Base-by-base conservation (phyloP, 2,888 invertebrate genomes). In the Phrixothrix hirtus region DNA sequence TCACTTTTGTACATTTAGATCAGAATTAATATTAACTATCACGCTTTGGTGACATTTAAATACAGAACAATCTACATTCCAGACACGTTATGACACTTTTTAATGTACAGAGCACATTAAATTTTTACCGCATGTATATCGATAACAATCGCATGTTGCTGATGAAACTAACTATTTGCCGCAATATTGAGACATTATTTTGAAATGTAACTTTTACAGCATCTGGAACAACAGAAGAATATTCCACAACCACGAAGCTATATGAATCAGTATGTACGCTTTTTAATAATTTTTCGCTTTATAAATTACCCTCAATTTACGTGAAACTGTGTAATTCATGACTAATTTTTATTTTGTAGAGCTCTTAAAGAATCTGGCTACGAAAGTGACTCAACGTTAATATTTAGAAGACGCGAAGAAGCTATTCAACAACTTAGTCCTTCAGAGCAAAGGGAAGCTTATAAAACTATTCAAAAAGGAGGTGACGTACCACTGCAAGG, bases 401-500 rank as follows among this genome's bases (percentile, higher is more conserved):
- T 94, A 44, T 92, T 93, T 76, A 83, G 89, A 46, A 84, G 88
- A 52, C 88, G 89, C 61, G 82, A 85, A 60, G 78, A 79, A 29
- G 78, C 79, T 26, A 82, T 82, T 32, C 78, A 79, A 13, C 84
- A 83, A 58, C 75, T 92, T 44, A 92, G 88, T 61, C 92, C 92
- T 1, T 83, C 86, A n/a, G 91, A 94, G 70, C 87, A 92, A 64
- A 84, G 87, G 55, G 85, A 88, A 55, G 89, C 88, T 7, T 97
- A 97, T 77, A 87, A 88, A 69, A 87, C 85, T 58, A 84, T 97
- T 47, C 96, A 96, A 72, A 88, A 88, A 50, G 97, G 97, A 0
- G 96, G 95, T 0, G 96, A 97, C 75, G 93, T 96, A 1, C 97
- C 97, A 0, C 79, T 94, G 6, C 84, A 92, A 69, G 97, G 97